Base-by-base conservation (phyloP, 92 coral and sea anemone genomes). In the Metridium senile region DNA sequence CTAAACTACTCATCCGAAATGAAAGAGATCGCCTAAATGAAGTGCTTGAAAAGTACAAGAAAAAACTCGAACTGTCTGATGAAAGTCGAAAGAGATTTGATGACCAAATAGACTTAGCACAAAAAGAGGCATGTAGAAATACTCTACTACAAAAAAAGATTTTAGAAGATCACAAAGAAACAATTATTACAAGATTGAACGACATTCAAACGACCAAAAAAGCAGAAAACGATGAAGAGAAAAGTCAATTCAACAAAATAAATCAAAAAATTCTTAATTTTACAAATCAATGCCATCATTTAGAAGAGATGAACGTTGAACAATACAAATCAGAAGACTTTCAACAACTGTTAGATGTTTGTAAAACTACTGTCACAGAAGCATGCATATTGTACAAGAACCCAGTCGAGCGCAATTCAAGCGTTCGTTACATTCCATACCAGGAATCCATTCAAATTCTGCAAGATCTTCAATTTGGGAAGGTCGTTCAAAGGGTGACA, bases 21-120 rank as follows among this genome's bases (percentile, higher is more conserved):
- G 19, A 13, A 21, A n/a, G 19, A 20, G 57, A 39, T 69, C 58
- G 33, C 39, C 54, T 45, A 0, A 20, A 69, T 19, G 31, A 69
- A 47, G 19, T 43, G 18, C 19, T 32, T 19, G 1, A 43, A 10
- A 25, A 19, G 1, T 43, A 22, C 59, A 33, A 1, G 33, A 45
- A 69, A 39, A 30, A 45, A 69, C 19, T 69, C 1, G 74, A 69
- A 22, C 59, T 21, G 31, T 45, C 58, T 26, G 39, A 69, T 20
- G 33, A 47, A 45, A 69, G 43, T 27, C 39, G 39, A 3, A 6
- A 9, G 19, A 39, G 34, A 22, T 17, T 47, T 20, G 33, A 69
- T 22, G 21, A 26, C 13, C 17, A 69, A n/a, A 47, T 69, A 32
- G 35, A 1, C 30, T 18, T 1, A 52, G 62, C 74, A 69, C 13